Evolutionary conservation across 2,797 vertebrate genomes (phyloP), one percentile per base, ranked within the genome.

Genomic region (Zalophus californianus): DNA sequence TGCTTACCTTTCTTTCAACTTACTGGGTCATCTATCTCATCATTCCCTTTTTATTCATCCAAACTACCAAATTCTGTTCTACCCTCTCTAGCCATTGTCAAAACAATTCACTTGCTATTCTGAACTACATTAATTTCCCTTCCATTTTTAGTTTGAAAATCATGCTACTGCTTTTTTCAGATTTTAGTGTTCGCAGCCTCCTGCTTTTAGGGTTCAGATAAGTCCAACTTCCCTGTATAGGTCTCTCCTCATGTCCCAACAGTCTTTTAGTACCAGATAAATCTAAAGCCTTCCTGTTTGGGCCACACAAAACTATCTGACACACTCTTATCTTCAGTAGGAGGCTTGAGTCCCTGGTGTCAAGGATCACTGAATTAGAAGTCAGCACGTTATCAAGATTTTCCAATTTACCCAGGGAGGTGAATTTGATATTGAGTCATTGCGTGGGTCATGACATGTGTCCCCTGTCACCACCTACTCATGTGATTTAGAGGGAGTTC

Each of bases 401-500:
- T 93, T 88, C 64, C 66, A 85, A 56, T 86, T 97, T 93, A 77
- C 35, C 64, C 54, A 88, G 41, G 56, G 20, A 91, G 70, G 29
- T 50, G 4, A 84, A 13, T 32, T 91, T 35, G 86, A 87, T 54
- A 80, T 10, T 52, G 52, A 88, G 21, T 86, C 56, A 75, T 3
- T 87, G 25, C 54, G 66, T 91, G 35, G 94, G 32, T 90, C 77
- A 85, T 20, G 56, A 60, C 14, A 1, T 13, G 32, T 86, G 18
- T 32, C 21, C 56, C 21, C 11, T 50, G 25, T 50, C 56, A 88
- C 54, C 23, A 83, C 32, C 83, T 87, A 25, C 7, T 75, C 21
- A 56, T 77, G 50, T 20, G 5, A 82, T 44, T 79, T 72, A 97
- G 32, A 91, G n/a, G 66, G 97, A 95, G 35, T 35, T 38, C 64